Base-by-base conservation (phyloP, 2,797 vertebrate genomes). In the Peromyscus attwateri region DNA sequence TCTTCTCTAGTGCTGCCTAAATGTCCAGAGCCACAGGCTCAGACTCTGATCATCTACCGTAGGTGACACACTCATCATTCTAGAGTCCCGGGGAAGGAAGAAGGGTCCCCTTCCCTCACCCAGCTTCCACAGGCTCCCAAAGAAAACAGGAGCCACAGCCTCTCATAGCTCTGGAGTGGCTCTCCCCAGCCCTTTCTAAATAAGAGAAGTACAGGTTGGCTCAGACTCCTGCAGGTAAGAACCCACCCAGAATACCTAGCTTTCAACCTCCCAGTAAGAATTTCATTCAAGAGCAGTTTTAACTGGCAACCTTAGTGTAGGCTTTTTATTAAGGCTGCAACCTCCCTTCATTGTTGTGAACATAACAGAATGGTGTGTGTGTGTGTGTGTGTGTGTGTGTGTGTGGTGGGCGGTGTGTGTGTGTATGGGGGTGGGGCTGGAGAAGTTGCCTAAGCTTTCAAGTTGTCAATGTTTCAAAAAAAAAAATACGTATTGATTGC, bases 331-430 rank as follows among this genome's bases (percentile, higher is more conserved):
- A 88, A 85, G 8, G 40, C 31, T 92, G 52, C 70, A 68, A 95
- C 34, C 29, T n/a, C 34, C 89, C 73, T 91, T 95, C n/a, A 75
- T 11, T 68, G 31, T 46, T 68, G 21, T 64, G 76, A 94, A 88
- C 14, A 27, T 82, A 43, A 76, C n/a, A 66, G 6, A 46, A 5
- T 43, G 17, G 10, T 64, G 29, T n/a, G 1, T 37, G 9, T 70
- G 29, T 46, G 17, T n/a, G 43, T 43, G 43, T 43, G 49, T 12
- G 49, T 49, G 49, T 49, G 46, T 49, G 46, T 49, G 46, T 11
- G 46, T 49, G 46, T 43, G n/a, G n/a, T n/a, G n/a, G n/a, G n/a
- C n/a, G n/a, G 43, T 43, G 43, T 49, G 49, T 49, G 49, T 49
- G 49, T 49, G 49, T 12, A 2, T 12, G 31, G 19, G 14, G 6